These are phyloP conservation scores for Chaetophractus vellerosus DNA, from an alignment of 2,797 vertebrate species.

Conservation along the genomic window DNA sequence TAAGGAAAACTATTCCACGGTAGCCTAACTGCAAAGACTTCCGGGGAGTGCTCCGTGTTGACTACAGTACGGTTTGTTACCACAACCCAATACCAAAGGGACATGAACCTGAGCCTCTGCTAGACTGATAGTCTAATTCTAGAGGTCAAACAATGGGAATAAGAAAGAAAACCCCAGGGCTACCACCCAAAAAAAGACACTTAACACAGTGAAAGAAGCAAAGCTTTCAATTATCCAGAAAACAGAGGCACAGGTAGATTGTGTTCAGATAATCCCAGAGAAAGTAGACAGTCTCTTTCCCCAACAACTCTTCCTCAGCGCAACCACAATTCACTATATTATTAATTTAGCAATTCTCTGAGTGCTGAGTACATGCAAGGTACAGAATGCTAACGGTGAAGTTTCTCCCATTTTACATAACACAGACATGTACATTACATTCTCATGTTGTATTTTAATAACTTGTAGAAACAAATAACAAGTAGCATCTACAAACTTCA, in stretches of 20 bases:
- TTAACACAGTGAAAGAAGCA: constrained; percentile 21
- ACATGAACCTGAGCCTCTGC: neutral
- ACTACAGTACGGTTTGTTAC: neutral
- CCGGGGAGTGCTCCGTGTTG: neutral
- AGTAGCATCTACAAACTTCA: neutral
- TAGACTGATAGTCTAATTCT: constrained; percentile 47
- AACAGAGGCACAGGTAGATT: neutral
- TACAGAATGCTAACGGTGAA: constrained; percentile 2
- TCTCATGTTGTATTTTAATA: neutral
- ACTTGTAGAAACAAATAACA: constrained; percentile 59
- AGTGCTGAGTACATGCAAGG: neutral
- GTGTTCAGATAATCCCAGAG: constrained; percentile 32
- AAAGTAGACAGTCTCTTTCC: neutral
- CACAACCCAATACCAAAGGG: constrained; percentile 44
- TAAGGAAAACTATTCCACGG: neutral
- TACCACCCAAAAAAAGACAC: neutral
- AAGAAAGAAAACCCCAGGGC: constrained; percentile 7
- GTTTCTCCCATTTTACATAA: constrained; percentile 4
- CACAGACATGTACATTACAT: constrained; percentile 1
- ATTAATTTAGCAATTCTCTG: constrained; percentile 54
- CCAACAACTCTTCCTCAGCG: constrained; percentile 51
- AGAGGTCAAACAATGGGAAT: constrained; percentile 53
- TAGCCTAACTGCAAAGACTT: neutral
- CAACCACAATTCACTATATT: neutral
- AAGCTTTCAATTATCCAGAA: constrained; percentile 40